Evolutionary conservation across 2,797 vertebrate genomes (phyloP).

Genomic region (Lacerta bilineata): DNA sequence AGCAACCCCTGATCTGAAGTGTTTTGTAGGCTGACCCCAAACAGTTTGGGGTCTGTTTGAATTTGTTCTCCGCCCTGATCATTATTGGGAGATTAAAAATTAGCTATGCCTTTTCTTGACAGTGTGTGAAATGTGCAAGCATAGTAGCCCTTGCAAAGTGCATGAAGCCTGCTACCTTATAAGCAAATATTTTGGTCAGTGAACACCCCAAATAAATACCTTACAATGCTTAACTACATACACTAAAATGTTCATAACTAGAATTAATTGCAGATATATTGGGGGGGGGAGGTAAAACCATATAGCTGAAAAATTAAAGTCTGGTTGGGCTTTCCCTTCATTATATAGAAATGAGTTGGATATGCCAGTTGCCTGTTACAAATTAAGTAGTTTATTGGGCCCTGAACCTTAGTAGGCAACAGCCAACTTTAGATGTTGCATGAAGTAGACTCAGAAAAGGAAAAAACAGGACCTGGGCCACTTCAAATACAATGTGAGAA

Average conservation of each 20-base stretch:
- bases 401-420: not conserved
- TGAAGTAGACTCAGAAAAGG: not conserved
- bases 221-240: not conserved
- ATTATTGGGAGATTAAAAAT: too few species aligned
- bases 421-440: not conserved
- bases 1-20: too few species aligned
- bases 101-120: too few species aligned
- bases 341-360: not conserved
- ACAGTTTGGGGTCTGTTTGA: too few species aligned
- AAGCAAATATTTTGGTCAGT: not conserved
- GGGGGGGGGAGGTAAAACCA: accelerated
- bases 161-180: not conserved
- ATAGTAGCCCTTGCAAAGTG: too few species aligned
- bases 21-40: too few species aligned
- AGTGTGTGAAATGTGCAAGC: too few species aligned
- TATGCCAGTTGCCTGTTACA: not conserved
- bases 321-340: not conserved
- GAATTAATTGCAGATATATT: not conserved
- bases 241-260: not conserved
- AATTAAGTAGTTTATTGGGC: not conserved
- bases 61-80: too few species aligned
- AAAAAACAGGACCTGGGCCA: not conserved
- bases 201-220: constrained; percentile 13
- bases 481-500: not conserved
- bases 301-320: not conserved